Conservation (phyloP, 2,797 vertebrate genomes). For the Bradypus variegatus region DNA sequence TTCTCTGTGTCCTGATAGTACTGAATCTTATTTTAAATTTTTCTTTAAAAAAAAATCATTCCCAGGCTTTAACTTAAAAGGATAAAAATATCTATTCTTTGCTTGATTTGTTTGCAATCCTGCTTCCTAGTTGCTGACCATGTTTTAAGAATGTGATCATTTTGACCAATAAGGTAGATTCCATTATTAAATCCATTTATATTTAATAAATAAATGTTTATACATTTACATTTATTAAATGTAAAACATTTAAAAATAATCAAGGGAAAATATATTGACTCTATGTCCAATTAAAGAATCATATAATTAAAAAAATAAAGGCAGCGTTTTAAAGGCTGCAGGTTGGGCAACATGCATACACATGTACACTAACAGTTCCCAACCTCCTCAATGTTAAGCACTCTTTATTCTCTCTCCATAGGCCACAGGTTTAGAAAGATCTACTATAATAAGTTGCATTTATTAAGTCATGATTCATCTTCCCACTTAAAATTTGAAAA, state of each 20-base stretch:
- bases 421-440: constrained; percentile 9
- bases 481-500: constrained; percentile 9
- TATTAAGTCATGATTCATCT: constrained; percentile 47
- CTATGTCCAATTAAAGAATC: constrained; percentile 13
- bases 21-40: neutral
- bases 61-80: neutral
- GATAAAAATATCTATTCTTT: neutral
- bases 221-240: no score
- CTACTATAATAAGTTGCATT: neutral
- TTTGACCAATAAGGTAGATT: constrained; percentile 23
- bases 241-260: constrained; percentile 12
- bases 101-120: neutral
- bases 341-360: neutral
- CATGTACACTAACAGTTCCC: neutral
- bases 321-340: neutral
- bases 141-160: constrained; percentile 11
- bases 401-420: neutral
- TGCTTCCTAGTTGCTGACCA: neutral
- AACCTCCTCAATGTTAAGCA: neutral
- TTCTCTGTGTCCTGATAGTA: neutral
- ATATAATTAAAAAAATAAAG: constrained; percentile 38
- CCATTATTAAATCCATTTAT: neutral
- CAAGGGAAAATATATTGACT: neutral
- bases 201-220: no score
- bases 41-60: neutral